Conservation (phyloP, 2,888 invertebrate genomes). For the Margaritifera margaritifera region DNA sequence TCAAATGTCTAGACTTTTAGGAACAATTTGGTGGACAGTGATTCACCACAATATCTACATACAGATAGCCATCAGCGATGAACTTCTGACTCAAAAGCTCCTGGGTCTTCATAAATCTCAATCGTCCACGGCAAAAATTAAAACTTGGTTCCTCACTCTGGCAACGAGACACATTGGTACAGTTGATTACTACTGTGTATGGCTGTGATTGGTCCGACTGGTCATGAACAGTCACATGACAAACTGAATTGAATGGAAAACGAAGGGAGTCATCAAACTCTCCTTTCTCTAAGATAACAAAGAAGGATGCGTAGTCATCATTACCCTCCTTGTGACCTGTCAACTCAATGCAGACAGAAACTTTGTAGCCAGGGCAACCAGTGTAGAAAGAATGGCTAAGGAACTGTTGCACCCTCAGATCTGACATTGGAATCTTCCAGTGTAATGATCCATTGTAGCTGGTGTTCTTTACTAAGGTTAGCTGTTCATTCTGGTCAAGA, state of each 20-base stretch:
- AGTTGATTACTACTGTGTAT: constrained; percentile 11
- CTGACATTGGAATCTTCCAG: constrained; percentile 27
- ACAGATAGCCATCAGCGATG: constrained; percentile 13
- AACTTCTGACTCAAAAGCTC: constrained; percentile 19
- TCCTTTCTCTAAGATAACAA: constrained; percentile 46
- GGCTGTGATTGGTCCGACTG: neutral
- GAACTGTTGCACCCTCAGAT: constrained; percentile 16
- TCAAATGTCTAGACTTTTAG: neutral
- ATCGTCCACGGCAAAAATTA: constrained; percentile 19
- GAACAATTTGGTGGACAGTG: neutral
- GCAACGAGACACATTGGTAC: constrained; percentile 25
- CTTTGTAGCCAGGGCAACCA: constrained; percentile 57
- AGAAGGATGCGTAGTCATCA: constrained; percentile 41
- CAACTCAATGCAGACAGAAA: constrained; percentile 42
- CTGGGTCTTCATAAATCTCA: constrained; percentile 21
- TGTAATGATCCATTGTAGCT: constrained; percentile 23
- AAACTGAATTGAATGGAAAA: constrained; percentile 44
- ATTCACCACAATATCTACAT: constrained; percentile 8
- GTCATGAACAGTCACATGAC: constrained; percentile 13
- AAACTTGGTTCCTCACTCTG: constrained; percentile 17
- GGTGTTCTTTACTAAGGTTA: constrained; percentile 6
- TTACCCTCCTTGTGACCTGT: constrained; percentile 38
- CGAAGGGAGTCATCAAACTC: constrained; percentile 48
- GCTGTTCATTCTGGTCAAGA: neutral
- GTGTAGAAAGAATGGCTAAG: constrained; percentile 52